Base-by-base conservation (phyloP, 2,888 invertebrate species). In the Diloba caeruleocephala region DNA sequence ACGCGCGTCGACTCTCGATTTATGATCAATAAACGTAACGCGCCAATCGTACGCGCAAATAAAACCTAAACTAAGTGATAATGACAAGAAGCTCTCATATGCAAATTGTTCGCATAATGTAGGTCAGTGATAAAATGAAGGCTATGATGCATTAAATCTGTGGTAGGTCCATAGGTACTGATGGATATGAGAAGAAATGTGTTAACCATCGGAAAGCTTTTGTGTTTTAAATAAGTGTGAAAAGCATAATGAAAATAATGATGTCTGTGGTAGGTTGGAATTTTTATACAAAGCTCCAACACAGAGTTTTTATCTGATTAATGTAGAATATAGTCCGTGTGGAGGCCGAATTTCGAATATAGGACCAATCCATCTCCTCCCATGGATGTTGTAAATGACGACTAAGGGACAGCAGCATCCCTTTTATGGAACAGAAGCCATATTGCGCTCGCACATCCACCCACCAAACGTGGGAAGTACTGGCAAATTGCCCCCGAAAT, bases 11-110 rank as follows among this genome's bases (percentile, higher is more conserved):
- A 17, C 34, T 51, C 28, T n/a, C 25, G 32, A 56, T 67, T 67
- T 70, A 67, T 70, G 32, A 41, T 42, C 61, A 32, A 61, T 61
- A 70, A 68, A 70, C 12, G 10, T 50, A 32, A 52, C 9, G 19
- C 29, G 36, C 23, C 33, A 43, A 60, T 53, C 29, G 44, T 19
- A 42, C 36, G 31, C 28, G 34, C 36, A 29, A 51, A 39, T 42
- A 42, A 26, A 56, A 49, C 32, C 26, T 45, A 37, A 64, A 39
- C 45, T 54, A 56, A 58, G 53, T 39, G 55, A 57, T 56, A 50
- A 60, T 52, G 56, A 42, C 44, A 32, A 44, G 49, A 58, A 71
- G 53, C 44, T 55, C 53, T 52, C 51, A 25, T 51, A 32, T 32
- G 65, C 37, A 53, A 51, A 46, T 45, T 50, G 21, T 31, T 28